phyloP scores from a whole-genome alignment of 2,888 invertebrate species.

The Pristionchus mayeri region DNA sequence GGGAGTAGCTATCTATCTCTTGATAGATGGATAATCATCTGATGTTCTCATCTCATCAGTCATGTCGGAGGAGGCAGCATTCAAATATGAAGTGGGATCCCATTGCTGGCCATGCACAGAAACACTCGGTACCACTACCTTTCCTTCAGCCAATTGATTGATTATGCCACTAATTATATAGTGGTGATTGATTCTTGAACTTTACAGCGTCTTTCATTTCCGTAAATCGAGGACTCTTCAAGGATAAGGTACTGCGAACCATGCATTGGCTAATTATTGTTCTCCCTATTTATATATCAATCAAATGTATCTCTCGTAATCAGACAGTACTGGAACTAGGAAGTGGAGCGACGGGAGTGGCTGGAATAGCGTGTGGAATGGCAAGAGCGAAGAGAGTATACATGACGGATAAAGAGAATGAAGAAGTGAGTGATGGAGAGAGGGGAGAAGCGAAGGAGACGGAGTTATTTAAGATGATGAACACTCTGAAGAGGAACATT shows the following conservation, averaged over 20 bases:
- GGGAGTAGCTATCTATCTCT: background rate
- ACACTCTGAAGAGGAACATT: background rate
- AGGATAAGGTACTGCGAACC: slow-evolving; percentile 35
- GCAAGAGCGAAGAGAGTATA: slow-evolving; percentile 62
- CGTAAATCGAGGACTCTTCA: slow-evolving; percentile 43
- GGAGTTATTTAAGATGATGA: background rate
- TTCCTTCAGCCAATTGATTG: background rate
- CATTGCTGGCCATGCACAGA: slow-evolving; percentile 68
- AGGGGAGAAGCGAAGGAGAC: background rate
- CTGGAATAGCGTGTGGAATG: slow-evolving; percentile 63
- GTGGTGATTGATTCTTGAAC: background rate
- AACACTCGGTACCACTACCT: slow-evolving; percentile 58
- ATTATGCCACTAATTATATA: background rate
- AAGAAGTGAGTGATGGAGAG: slow-evolving; percentile 42
- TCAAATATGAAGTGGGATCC: slow-evolving; percentile 41
- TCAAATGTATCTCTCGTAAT: background rate
- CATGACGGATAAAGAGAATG: slow-evolving; percentile 62
- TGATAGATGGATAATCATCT: background rate
- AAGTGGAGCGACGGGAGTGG: slow-evolving; percentile 60
- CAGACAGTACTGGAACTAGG: slow-evolving; percentile 43
- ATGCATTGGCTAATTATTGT: too few species aligned
- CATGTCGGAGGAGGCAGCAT: background rate
- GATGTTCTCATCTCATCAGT: background rate
- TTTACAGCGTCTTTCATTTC: slow-evolving; percentile 32
- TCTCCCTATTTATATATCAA: background rate